Evolutionary conservation across 37 sponge, comb jelly and placozoan species (phyloP).

Genomic region (Beroe forskalii): DNA sequence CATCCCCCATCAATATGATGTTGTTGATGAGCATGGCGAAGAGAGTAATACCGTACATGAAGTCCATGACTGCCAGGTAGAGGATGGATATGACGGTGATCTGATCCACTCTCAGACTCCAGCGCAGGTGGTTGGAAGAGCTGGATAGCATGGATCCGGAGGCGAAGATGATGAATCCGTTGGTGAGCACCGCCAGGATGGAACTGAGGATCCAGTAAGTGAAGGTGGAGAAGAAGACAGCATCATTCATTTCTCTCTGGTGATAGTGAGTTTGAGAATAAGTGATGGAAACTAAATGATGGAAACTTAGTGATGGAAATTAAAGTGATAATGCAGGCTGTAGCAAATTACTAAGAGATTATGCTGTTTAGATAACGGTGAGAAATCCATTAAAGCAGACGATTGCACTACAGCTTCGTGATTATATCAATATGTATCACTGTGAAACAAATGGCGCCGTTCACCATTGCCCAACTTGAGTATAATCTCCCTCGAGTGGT

Average conservation of each 20-base stretch:
- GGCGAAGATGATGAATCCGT: constrained; percentile 31
- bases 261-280: too few relatives aligned
- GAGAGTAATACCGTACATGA: constrained; percentile 1
- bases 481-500: too few relatives aligned
- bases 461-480: too few relatives aligned
- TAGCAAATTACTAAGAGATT: too few relatives aligned
- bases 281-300: too few relatives aligned
- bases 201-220: constrained; percentile 10
- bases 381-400: too few relatives aligned
- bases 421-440: too few relatives aligned
- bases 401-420: too few relatives aligned
- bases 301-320: too few relatives aligned
- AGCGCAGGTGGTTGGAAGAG: not conserved
- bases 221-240: not conserved
- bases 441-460: too few relatives aligned
- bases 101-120: constrained; percentile 9
- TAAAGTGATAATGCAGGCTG: too few relatives aligned
- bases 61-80: constrained; percentile 32
- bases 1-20: not conserved
- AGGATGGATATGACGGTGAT: constrained; percentile 26
- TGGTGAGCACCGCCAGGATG: not conserved
- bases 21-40: constrained; percentile 22
- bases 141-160: not conserved
- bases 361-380: too few relatives aligned
- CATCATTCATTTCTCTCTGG: not conserved